phyloP scores from a whole-genome alignment of 2,113 vertebrate genomes.

The Conger conger region DNA sequence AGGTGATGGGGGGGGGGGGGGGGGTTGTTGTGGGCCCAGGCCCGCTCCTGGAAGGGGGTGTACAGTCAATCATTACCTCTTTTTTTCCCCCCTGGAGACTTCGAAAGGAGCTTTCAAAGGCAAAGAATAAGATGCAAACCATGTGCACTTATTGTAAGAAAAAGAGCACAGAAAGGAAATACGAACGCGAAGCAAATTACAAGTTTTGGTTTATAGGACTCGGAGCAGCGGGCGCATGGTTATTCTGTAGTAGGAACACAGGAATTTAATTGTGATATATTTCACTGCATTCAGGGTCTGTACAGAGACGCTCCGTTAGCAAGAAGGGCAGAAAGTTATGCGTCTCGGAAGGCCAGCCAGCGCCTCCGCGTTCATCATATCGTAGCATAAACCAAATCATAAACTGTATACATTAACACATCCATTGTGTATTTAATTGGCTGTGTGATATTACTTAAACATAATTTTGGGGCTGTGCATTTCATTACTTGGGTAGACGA shows the following conservation, averaged over 20 bases:
- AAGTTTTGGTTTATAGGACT: background rate
- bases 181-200: conserved; percentile 45
- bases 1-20: conserved; percentile 36
- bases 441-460: background rate
- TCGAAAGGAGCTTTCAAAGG: conserved; percentile 41
- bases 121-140: conserved; percentile 39
- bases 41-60: conserved; percentile 45
- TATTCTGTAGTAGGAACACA: background rate
- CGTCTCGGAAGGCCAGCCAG: background rate
- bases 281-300: background rate
- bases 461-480: background rate
- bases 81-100: conserved; percentile 44
- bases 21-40: conserved; percentile 34
- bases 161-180: conserved; percentile 49
- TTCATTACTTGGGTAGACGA: background rate
- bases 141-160: conserved; percentile 41
- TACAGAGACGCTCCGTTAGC: conserved; percentile 6
- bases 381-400: background rate
- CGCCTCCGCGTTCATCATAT: background rate
- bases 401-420: background rate
- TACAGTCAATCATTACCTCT: conserved; percentile 55
- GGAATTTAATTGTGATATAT: conserved; percentile 4
- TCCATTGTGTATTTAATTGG: background rate
- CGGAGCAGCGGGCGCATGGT: background rate
- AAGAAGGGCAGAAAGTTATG: background rate